Base-by-base conservation (phyloP, 1,140 invertebrate species). In the Pissodes strobi region DNA sequence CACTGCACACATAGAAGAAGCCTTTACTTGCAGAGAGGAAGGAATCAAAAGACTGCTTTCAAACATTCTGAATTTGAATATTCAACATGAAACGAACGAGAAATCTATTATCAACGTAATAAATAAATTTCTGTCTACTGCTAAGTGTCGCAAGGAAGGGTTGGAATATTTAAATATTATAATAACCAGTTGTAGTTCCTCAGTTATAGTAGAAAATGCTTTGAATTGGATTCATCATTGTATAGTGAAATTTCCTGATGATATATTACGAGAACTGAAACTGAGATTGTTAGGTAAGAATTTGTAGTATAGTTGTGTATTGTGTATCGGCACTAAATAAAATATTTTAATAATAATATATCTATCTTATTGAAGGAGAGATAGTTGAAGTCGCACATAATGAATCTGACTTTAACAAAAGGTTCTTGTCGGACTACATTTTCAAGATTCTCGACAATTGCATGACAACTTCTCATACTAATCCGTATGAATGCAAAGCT, bases 361-460 rank as follows among this genome's bases (percentile, higher is more conserved):
- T 46, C 6, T 21, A 52, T 39, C 12, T 19, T 21, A 41, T 57
- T 58, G n/a, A 15, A 66, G 64, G 57, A 46, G 27, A 18, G 9
- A 67, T 67, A 10, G 18, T 63, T 57, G 53, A 67, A 15, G 25
- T 34, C 6, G 27, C 43, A 9, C 53, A 67, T 27, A 52, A 37
- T 17, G 59, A 58, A 2, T 45, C 17, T 48, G 66, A 67, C 6
- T 67, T 67, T 39, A 67, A 46, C 22, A 62, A 63, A 52, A 62
- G 46, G 27, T 67, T 67, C 38, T 34, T 63, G 18, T 55, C 66
- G 2, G 59, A 67, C 2, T 52, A 67, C 37, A 27, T 67, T 0
- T 48, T 43, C 12, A 62, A 67, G 58, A 45, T 67, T 37, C 18
- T 67, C 21, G 66, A 67, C 9, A 63, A 15, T 18, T 67, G 66